Percentiles rank a stretch among this genome's conserved stretches.
phyloP scores from a whole-genome alignment of 2,888 invertebrate genomes.

The Diarsia mendica region DNA sequence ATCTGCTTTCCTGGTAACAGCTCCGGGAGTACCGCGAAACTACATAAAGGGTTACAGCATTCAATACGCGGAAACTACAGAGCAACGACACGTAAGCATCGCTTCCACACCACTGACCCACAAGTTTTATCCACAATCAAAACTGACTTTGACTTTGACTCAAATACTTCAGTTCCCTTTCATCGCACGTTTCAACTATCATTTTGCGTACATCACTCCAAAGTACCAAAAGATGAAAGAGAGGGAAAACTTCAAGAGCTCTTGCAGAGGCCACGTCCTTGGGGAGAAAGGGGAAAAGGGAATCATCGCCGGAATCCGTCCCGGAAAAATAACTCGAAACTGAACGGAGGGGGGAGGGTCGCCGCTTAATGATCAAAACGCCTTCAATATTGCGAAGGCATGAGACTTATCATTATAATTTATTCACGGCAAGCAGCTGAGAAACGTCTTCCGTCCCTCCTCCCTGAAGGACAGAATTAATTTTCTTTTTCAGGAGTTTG shows the following conservation, averaged over 20 bases:
- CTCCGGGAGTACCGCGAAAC: slow-evolving; percentile 4
- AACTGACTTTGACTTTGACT: slow-evolving; percentile 54
- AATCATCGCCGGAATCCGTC: slow-evolving; percentile 74
- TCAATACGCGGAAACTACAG: slow-evolving; percentile 27
- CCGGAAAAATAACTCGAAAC: slow-evolving; percentile 82
- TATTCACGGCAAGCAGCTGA: slow-evolving; percentile 85
- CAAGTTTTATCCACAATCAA: slow-evolving; percentile 59
- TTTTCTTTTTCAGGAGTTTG: slow-evolving; percentile 49
- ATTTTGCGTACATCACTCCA: slow-evolving; percentile 73
- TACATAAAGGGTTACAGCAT: slow-evolving; percentile 37
- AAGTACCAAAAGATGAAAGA: slow-evolving; percentile 82
- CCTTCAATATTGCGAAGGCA: slow-evolving; percentile 87
- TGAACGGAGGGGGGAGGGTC: slow-evolving; percentile 69
- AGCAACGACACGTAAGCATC: slow-evolving; percentile 38
- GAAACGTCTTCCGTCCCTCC: slow-evolving; percentile 68
- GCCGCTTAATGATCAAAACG: slow-evolving; percentile 87
- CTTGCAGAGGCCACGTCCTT: slow-evolving; percentile 75
- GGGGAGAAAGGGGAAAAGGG: slow-evolving; percentile 76
- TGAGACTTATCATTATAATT: slow-evolving; percentile 88
- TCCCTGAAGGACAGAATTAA: slow-evolving; percentile 56
- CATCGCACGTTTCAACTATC: slow-evolving; percentile 69
- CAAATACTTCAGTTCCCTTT: slow-evolving; percentile 61
- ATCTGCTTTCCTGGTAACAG: slow-evolving; percentile 3
- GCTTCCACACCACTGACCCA: slow-evolving; percentile 46
- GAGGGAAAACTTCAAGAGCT: slow-evolving; percentile 76